These are phyloP conservation scores for Naja naja DNA, from an alignment of 2,113 vertebrate species.

Conservation along the genomic window DNA sequence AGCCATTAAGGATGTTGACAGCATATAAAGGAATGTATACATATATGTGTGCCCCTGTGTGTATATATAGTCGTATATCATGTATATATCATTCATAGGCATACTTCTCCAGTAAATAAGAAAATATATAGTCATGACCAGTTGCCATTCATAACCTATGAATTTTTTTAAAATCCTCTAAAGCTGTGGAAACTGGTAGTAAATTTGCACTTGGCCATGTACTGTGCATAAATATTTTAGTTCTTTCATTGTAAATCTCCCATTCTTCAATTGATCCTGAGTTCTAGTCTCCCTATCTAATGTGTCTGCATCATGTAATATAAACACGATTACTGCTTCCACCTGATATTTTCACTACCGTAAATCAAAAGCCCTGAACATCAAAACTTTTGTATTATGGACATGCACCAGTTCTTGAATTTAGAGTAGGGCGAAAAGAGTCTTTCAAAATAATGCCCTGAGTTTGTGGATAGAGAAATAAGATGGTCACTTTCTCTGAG, in stretches of 20 bases:
- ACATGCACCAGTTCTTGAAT: not conserved
- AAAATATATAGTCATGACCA: not conserved
- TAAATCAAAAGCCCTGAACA: not conserved
- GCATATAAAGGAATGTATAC: not conserved
- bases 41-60: not conserved
- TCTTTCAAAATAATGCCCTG: not conserved
- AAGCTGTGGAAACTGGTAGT: not conserved
- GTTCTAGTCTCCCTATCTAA: not conserved
- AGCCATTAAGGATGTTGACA: not conserved
- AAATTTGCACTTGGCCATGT: not conserved
- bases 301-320: not conserved
- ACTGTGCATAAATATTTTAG: not conserved
- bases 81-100: not conserved
- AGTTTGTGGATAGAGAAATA: not conserved
- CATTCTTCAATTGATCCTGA: not conserved
- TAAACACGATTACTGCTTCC: not conserved
- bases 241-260: not conserved
- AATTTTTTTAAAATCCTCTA: not conserved
- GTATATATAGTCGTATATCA: not conserved
- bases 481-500: not conserved
- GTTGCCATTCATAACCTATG: not conserved
- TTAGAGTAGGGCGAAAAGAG: not conserved
- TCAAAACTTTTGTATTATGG: not conserved
- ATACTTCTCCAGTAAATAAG: not conserved
- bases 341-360: not conserved